These are phyloP conservation scores for Gymnosoma rotundatum DNA, from an alignment of 2,888 invertebrate genomes.

Conservation along the genomic window DNA sequence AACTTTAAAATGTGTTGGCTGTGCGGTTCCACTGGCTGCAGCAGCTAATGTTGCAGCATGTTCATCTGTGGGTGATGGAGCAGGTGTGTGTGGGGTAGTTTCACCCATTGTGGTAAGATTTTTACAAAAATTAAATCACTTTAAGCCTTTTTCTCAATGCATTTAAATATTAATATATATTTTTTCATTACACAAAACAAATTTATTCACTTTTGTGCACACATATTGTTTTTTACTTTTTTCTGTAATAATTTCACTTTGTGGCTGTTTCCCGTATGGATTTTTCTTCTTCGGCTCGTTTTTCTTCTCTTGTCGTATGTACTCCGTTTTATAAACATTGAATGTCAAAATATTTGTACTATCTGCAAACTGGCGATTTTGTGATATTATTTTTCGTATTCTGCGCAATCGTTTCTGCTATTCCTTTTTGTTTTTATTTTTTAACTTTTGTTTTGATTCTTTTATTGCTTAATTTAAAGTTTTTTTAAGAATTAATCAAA, in stretches of 20 bases:
- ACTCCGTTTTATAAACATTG: constrained; percentile 39
- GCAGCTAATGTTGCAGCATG: constrained; percentile 68
- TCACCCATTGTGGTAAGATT: constrained; percentile 74
- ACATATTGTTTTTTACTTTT: constrained; percentile 27
- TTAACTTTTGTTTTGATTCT: constrained; percentile 62
- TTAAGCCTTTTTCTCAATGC: constrained; percentile 31
- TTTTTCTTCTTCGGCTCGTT: constrained; percentile 54
- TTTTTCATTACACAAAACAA: not conserved
- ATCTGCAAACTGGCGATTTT: constrained; percentile 43
- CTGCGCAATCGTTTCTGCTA: constrained; percentile 60
- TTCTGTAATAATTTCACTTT: constrained; percentile 59
- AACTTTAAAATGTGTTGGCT: constrained; percentile 85
- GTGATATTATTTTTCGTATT: constrained; percentile 26
- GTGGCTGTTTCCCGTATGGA: constrained; percentile 63
- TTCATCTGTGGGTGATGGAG: constrained; percentile 78
- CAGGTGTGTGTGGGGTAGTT: constrained; percentile 74
- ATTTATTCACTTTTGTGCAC: constrained; percentile 35
- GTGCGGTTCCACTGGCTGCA: constrained; percentile 53
- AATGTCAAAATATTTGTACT: constrained; percentile 59
- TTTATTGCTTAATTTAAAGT: not conserved
- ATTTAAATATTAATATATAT: constrained; percentile 30
- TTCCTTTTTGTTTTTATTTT: constrained; percentile 31
- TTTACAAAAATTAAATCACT: constrained; percentile 27
- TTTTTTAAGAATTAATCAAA: not conserved
- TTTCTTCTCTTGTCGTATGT: constrained; percentile 28